A percentile compares a stretch with the other conserved stretches of the same genome.
Evolutionary conservation across 1,140 invertebrate genomes (phyloP).

Genomic region (Chelonus insularis): DNA sequence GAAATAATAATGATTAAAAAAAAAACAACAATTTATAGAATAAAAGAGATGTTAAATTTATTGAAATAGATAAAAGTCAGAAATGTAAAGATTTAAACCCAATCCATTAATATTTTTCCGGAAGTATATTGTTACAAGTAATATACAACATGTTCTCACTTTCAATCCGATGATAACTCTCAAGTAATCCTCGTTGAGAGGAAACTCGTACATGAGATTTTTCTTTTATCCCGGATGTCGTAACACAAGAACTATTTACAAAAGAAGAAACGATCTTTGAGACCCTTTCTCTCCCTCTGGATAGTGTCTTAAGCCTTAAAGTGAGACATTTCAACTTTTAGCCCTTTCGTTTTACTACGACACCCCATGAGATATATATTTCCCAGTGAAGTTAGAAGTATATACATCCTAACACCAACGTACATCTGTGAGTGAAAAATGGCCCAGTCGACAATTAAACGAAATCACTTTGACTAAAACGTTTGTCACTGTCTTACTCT

Average conservation of each 20-base stretch:
- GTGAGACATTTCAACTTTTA: slow-evolving; percentile 34
- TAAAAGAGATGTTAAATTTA: too few species aligned
- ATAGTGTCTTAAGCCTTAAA: slow-evolving; percentile 23
- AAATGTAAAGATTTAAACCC: too few species aligned
- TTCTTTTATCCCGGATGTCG: slow-evolving; percentile 26
- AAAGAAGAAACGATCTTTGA: slow-evolving; percentile 20
- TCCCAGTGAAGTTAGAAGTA: slow-evolving; percentile 16
- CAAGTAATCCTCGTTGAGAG: slow-evolving; percentile 10
- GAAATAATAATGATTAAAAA: too few species aligned
- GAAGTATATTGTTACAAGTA: slow-evolving; percentile 1
- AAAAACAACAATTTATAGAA: too few species aligned
- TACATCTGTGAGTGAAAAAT: slow-evolving; percentile 35
- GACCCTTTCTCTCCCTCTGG: slow-evolving; percentile 14
- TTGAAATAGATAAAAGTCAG: too few species aligned
- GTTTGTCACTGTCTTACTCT: slow-evolving; percentile 36
- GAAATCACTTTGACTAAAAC: slow-evolving; percentile 35
- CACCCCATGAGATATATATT: slow-evolving; percentile 31
- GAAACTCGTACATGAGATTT: background rate
- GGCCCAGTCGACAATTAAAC: slow-evolving; percentile 38
- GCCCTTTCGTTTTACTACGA: slow-evolving; percentile 28
- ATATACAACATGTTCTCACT: slow-evolving; percentile 1
- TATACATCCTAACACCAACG: background rate
- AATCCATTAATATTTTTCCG: background rate
- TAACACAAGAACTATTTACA: slow-evolving; percentile 32
- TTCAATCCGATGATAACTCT: slow-evolving; percentile 4